Evolutionary conservation across 2,113 vertebrate species (phyloP).

Genomic region (Archocentrus centrarchus): DNA sequence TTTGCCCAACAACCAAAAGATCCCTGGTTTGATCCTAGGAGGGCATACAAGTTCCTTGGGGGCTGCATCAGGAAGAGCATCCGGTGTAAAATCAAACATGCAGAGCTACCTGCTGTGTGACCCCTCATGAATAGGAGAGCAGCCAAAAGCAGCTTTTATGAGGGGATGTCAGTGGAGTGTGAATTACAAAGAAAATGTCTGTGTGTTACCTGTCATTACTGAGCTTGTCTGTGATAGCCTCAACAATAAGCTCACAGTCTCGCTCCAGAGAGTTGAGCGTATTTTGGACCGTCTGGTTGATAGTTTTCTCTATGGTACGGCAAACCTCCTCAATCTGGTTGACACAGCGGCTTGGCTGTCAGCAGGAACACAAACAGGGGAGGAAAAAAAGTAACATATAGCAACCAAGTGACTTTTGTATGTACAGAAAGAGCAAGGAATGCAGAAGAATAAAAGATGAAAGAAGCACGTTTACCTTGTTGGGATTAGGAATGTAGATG

Average conservation of each 20-base stretch:
- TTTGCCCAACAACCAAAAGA: too few relatives aligned
- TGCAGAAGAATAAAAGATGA: neutral
- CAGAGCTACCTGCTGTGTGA: neutral
- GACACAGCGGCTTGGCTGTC: constrained; percentile 83
- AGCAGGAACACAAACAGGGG: neutral
- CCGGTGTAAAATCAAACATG: too few relatives aligned
- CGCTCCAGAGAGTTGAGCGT: constrained; percentile 86
- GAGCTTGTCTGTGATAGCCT: constrained; percentile 75
- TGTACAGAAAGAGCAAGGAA: neutral
- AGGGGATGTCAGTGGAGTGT: neutral
- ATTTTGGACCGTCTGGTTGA: constrained; percentile 86
- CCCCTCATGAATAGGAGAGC: neutral
- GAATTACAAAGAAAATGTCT: neutral
- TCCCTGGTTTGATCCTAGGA: too few relatives aligned
- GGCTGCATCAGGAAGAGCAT: too few relatives aligned
- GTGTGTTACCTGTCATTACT: constrained; percentile 73
- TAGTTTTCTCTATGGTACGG: constrained; percentile 84
- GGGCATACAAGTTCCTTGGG: too few relatives aligned
- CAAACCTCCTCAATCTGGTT: constrained; percentile 88
- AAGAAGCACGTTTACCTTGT: constrained; percentile 69
- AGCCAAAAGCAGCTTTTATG: neutral
- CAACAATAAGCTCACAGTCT: constrained; percentile 83
- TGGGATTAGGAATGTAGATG: constrained; percentile 84
- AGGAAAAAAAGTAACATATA: neutral
- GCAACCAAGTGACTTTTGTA: neutral